phyloP scores from a whole-genome alignment of 2,888 invertebrate species.

The Sympetrum striolatum region DNA sequence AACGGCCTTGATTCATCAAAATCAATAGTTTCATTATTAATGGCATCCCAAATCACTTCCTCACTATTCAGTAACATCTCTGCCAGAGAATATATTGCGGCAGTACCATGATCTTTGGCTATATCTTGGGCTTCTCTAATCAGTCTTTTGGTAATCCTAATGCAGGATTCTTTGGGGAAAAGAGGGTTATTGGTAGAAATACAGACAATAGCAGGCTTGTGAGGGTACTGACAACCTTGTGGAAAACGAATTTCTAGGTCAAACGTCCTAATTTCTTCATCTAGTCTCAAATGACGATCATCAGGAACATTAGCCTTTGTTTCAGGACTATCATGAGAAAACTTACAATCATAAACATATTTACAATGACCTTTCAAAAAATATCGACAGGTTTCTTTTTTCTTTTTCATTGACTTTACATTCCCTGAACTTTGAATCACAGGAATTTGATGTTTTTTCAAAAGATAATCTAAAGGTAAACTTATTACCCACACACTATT shows the following conservation, averaged over 20 bases:
- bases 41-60: constrained; percentile 27
- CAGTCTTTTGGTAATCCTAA: constrained; percentile 71
- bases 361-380: constrained; percentile 70
- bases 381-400: constrained; percentile 67
- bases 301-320: constrained; percentile 52
- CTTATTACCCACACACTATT: constrained; percentile 75
- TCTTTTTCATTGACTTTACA: constrained; percentile 27
- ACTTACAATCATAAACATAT: constrained; percentile 77
- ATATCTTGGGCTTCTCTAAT: constrained; percentile 72
- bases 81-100: constrained; percentile 74
- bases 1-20: constrained; percentile 32
- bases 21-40: not conserved
- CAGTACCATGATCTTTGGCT: constrained; percentile 70
- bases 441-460: constrained; percentile 34
- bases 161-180: constrained; percentile 68
- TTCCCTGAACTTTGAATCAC: constrained; percentile 32
- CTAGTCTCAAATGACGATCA: constrained; percentile 48
- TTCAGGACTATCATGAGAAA: constrained; percentile 67
- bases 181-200: constrained; percentile 68
- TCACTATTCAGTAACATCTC: constrained; percentile 57
- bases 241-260: constrained; percentile 79
- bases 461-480: constrained; percentile 61
- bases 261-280: constrained; percentile 57
- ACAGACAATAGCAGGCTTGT: constrained; percentile 75
- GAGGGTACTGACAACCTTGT: constrained; percentile 73